phyloP scores from a whole-genome alignment of 2,797 vertebrate genomes.

The Pipistrellus kuhlii region DNA sequence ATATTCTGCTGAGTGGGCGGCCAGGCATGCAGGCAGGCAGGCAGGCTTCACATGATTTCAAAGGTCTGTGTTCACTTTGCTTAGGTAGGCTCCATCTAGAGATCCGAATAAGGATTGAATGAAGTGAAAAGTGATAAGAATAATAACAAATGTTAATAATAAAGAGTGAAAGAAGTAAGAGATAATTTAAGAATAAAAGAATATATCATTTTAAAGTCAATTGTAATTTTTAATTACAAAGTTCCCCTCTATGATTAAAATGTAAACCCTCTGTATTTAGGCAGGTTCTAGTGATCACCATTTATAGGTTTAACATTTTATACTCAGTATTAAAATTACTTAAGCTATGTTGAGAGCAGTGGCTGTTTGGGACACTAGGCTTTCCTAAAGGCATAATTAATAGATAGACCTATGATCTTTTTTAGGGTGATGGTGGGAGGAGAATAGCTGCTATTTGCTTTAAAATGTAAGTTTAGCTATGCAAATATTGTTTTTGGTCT shows the following conservation, averaged over 20 bases:
- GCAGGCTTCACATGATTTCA: not conserved
- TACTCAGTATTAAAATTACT: not conserved
- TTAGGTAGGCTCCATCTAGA: not conserved
- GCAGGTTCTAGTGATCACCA: not conserved
- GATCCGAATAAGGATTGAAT: not conserved
- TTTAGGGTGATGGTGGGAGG: not conserved
- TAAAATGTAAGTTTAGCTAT: not conserved
- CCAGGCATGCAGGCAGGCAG: too few relatives aligned
- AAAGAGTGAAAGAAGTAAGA: not conserved
- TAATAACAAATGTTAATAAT: not conserved
- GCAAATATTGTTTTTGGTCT: slow-evolving; percentile 1
- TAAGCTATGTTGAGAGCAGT: not conserved
- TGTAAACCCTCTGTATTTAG: not conserved
- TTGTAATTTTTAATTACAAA: not conserved
- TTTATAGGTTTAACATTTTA: not conserved
- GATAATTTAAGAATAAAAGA: not conserved
- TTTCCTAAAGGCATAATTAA: not conserved
- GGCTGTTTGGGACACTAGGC: not conserved
- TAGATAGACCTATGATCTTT: not conserved
- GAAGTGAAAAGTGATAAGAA: not conserved
- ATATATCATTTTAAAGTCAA: not conserved
- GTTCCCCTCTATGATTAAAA: not conserved
- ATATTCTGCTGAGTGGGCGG: accelerated
- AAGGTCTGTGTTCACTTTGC: not conserved
- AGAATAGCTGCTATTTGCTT: not conserved